Percentiles rank a stretch among this genome's conserved stretches.
Conservation (phyloP, 1,140 invertebrate genomes). For the Octopus bimaculoides region DNA sequence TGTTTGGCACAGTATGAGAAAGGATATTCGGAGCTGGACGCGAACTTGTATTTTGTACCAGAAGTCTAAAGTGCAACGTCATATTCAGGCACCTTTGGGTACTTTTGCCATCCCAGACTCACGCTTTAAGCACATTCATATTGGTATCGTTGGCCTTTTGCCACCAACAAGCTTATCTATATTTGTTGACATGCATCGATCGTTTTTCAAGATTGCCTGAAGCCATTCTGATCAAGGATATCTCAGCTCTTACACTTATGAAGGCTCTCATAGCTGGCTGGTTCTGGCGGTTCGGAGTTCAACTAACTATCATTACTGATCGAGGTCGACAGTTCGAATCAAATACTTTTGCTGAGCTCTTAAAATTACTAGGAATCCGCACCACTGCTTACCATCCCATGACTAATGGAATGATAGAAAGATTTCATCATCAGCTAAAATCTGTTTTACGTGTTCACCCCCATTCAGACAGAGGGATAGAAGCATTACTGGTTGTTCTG, state of each 20-base stretch:
- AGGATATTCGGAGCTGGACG: not conserved
- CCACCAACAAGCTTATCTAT: conserved; percentile 45
- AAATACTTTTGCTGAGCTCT: not conserved
- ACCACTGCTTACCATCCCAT: conserved; percentile 22
- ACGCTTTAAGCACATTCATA: conserved; percentile 55
- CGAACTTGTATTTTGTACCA: not conserved
- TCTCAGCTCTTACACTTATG: conserved; percentile 39
- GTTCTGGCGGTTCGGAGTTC: conserved; percentile 46
- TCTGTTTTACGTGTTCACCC: conserved; percentile 14
- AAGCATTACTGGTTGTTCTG: conserved; percentile 15
- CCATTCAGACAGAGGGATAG: not conserved
- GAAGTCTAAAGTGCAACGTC: conserved; percentile 17
- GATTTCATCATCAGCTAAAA: conserved; percentile 23
- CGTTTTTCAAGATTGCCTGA: conserved; percentile 49
- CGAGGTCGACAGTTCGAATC: conserved; percentile 56
- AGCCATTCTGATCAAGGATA: conserved; percentile 57
- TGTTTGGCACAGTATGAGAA: not conserved
- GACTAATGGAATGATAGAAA: conserved; percentile 18
- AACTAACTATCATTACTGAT: conserved; percentile 49
- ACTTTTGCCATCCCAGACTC: conserved; percentile 12
- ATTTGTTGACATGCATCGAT: conserved; percentile 50
- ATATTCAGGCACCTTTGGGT: conserved; percentile 12
- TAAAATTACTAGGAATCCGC: not conserved
- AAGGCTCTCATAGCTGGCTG: conserved; percentile 43
- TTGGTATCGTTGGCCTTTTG: conserved; percentile 60